A percentile compares a stretch with the other conserved stretches of the same genome.
phyloP scores from a whole-genome alignment of 1,140 invertebrate species.

The Nomia melanderi region DNA sequence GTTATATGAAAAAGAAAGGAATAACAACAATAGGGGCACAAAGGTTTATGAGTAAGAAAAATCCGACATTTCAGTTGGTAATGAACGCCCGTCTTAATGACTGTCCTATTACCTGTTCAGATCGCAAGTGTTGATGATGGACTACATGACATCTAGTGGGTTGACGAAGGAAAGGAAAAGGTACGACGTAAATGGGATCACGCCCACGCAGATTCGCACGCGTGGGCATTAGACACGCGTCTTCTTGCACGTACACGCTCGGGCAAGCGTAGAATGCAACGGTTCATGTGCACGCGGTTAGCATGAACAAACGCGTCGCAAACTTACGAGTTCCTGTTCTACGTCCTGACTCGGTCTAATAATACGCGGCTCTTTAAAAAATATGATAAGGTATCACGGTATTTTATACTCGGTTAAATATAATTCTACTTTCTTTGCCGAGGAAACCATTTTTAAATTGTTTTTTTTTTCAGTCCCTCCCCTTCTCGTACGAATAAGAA shows the following conservation, averaged over 20 bases:
- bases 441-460: neutral
- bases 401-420: conserved; percentile 6
- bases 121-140: too few species aligned
- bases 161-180: neutral
- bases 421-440: neutral
- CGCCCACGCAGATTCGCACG: conserved; percentile 55
- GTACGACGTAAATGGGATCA: conserved; percentile 21
- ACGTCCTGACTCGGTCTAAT: conserved; percentile 1
- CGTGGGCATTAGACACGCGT: conserved; percentile 41
- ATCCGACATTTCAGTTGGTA: too few species aligned
- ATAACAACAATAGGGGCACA: too few species aligned
- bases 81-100: too few species aligned
- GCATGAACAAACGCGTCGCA: conserved; percentile 10
- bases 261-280: conserved; percentile 17
- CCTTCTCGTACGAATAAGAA: too few species aligned
- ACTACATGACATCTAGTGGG: neutral
- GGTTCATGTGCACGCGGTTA: conserved; percentile 12
- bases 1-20: too few species aligned
- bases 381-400: neutral
- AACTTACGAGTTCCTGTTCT: conserved; percentile 14
- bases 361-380: conserved; percentile 26
- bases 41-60: too few species aligned
- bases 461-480: too few species aligned
- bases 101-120: too few species aligned
- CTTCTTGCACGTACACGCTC: conserved; percentile 24